Base-by-base conservation (phyloP, 1,140 invertebrate species). In the Lepidurus packardi region DNA sequence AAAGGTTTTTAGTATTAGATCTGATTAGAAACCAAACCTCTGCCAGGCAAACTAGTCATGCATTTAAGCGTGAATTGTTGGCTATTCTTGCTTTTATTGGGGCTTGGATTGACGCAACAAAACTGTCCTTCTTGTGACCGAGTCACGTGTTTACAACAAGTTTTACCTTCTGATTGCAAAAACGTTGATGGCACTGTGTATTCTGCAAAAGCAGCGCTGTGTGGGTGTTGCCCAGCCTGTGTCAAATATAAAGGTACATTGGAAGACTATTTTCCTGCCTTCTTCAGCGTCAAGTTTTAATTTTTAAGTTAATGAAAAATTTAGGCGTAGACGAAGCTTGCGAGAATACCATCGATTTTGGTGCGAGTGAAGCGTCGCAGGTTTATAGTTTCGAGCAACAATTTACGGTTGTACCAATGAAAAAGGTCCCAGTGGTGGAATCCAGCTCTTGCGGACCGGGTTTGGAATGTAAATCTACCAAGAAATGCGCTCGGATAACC, bases 201-300 rank as follows among this genome's bases (percentile, higher is more conserved):
- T n/a, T 75, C 73, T 24, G 43, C 65, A 34, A 78, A 75, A 44
- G 73, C 73, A 44, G 73, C 73, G 41, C 34, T 78, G 73, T 75
- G 73, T 45, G 73, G 73, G 43, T 78, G 78, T 74, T 78, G 78
- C 24, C 78, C 78, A 44, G 78, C 65, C 25, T 78, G 78, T 44
- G 78, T 78, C 43, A 42, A 42, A 8, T 73, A 74, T 13, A 74
- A 74, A 78, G 73, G 78, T 78, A 78, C 4, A 65, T 7, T 7
- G 1, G 16, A 65, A 13, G 53, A 65, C 34, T 34, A 34, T 34
- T 34, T 34, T 34, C 34, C 34, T 34, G 34, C 34, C 34, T 34
- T 34, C 34, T 34, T 34, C 34, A 34, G 34, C 34, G 3, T 34
- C 34, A 34, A 34, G 34, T 34, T 34, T 34, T 34, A 34, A 34